Base-by-base conservation (phyloP, 2,113 vertebrate species). In the Thryonomys swinderianus region DNA sequence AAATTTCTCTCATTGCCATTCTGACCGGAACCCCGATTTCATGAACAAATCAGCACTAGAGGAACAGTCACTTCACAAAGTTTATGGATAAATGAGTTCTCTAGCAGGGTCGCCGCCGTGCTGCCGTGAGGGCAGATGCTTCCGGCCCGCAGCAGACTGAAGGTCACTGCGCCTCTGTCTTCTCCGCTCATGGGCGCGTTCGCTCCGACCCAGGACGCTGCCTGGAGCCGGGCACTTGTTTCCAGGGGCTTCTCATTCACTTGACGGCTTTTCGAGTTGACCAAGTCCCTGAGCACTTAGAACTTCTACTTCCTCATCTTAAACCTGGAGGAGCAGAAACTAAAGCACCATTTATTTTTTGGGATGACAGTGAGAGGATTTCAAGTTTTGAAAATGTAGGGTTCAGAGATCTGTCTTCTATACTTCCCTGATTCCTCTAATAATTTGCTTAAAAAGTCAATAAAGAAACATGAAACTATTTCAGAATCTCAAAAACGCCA, bases 81-180 rank as follows among this genome's bases (percentile, higher is more conserved):
- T 0, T 9, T 18, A 6, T 34, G 3, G 2, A 11, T 7, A 37
- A 3, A 7, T 37, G 57, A 37, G 1, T 14, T 81, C 34, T 48
- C 20, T 8, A 13, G 1, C 57, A 0, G 3, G 4, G 1, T 27
- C 1, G 0, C 0, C 10, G 3, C 5, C 20, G 2, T 32, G 16
- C 6, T 57, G 0, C 16, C 4, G 13, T 40, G 57, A 51, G 59
- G 23, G 21, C 12, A 30, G 45, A 10, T 21, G 57, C 18, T 6
- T 64, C 18, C 30, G 17, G 32, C 14, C 55, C 1, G 3, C 10
- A 40, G 16, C 64, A 64, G 16, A 32, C 12, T n/a, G 32, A 37
- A 69, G n/a, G 32, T 17, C 1, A 17, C 11, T 45, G 32, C 1
- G 32, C 10, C 14, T 5, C 16, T 8, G 17, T 8, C 4, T 3